A percentile compares a stretch with the other conserved stretches of the same genome.
Conservation (phyloP, 2,888 invertebrate species). For the Subacronicta megacephala region DNA sequence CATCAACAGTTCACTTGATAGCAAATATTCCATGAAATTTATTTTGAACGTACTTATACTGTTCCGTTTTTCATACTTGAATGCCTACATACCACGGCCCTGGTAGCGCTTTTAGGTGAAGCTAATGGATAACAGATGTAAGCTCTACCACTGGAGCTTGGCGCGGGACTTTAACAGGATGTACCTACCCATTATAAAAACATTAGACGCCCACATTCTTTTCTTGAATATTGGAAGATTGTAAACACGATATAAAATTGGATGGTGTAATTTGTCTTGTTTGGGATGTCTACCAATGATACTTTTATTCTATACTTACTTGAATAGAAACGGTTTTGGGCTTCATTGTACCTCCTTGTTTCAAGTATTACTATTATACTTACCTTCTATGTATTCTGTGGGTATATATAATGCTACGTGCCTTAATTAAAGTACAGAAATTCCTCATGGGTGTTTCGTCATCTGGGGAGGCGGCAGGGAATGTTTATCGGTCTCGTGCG, state of each 20-base stretch:
- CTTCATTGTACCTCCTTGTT: no score
- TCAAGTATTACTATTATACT: no score
- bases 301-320: no score
- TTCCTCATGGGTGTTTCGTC: no score
- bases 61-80: constrained; percentile 56
- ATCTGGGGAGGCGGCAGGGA: no score
- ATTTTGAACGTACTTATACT: constrained; percentile 25
- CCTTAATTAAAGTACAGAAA: no score
- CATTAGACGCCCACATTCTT: constrained; percentile 40
- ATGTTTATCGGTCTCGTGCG: no score
- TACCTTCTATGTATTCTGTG: no score
- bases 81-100: constrained; percentile 56
- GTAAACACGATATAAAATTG: constrained; percentile 17
- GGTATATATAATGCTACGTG: no score
- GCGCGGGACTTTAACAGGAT: constrained; percentile 37
- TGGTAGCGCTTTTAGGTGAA: constrained; percentile 65
- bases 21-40: constrained; percentile 33
- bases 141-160: constrained; percentile 31
- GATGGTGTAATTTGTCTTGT: constrained; percentile 27
- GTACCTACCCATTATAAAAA: constrained; percentile 50
- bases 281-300: constrained; percentile 12
- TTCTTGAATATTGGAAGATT: constrained; percentile 35
- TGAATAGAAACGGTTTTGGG: background rate
- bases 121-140: constrained; percentile 72
- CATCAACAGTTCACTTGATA: constrained; percentile 3